Evolutionary conservation across 2,888 invertebrate species (phyloP), one percentile per base, ranked within the genome.

Genomic region (Invenusta paracnida): DNA sequence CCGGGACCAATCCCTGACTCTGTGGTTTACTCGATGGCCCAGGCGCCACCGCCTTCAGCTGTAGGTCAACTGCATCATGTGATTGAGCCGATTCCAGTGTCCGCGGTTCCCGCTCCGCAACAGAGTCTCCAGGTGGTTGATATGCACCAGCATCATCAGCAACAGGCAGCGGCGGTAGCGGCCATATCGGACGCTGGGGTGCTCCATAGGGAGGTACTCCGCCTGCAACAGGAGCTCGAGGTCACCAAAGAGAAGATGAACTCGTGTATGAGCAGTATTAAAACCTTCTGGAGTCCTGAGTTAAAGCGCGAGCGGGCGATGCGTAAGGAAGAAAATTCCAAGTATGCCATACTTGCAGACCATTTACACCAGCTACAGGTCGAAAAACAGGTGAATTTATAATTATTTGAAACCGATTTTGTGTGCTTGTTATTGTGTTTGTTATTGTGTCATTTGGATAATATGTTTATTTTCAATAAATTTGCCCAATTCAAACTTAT

Each of bases 241-340:
- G 93, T 96, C 91, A 96, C 97, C 88, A 97, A 97, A 92, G 97
- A 98, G 93, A 98, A 98, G 93, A 94, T 98, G 89, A 96, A 96
- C 92, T 97, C 97, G 91, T 96, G 96, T 90, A 98, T 99, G 98
- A 98, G 98, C 93, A 97, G 97, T 93, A 99, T 99, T 92, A 98
- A 98, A 93, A 98, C 98, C 86, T 99, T 99, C 93, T 99, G 99
- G 99, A 97, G 97, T 91, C 99, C 99, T 27, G 99, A 99, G 93
- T 93, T 99, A 92, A 99, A 99, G 93, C 97, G 98, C 92, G 98
- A 99, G 93, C 93, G 98, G 88, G 96, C 97, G 84, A 92, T 98
- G 89, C 93, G 98, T 89, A 98, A 98, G 91, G 98, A 99, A 92
- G 98, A 99, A 92, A 95, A 96, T 91, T 96, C 96, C 90, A 97